These are phyloP conservation scores for Trachelus iudaicus DNA, from an alignment of 2,888 invertebrate species.

Conservation along the genomic window DNA sequence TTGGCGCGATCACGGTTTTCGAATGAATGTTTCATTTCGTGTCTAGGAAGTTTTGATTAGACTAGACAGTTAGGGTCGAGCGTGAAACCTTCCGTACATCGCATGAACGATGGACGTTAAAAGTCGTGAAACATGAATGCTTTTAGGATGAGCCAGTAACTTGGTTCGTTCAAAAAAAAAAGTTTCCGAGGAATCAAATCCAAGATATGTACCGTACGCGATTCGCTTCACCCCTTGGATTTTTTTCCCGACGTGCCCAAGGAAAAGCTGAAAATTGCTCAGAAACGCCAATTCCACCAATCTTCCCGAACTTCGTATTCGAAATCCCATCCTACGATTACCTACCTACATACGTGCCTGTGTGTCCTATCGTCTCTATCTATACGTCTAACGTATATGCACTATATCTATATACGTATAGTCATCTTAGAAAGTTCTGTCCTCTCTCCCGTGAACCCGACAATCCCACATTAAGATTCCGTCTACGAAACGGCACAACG, in stretches of 20 bases:
- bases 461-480: neutral
- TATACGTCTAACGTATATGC: neutral
- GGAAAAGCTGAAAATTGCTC: neutral
- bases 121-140: constrained; percentile 3
- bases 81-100: constrained; percentile 18
- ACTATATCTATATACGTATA: neutral
- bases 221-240: neutral
- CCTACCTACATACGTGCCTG: neutral
- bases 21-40: constrained; percentile 42
- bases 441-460: neutral
- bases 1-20: constrained; percentile 31
- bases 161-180: neutral
- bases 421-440: neutral
- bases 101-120: constrained; percentile 40
- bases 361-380: neutral
- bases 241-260: neutral
- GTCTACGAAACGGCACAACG: neutral
- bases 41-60: constrained; percentile 55
- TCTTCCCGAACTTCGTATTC: too few relatives aligned
- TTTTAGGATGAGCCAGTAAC: neutral
- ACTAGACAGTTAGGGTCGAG: constrained; percentile 25
- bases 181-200: neutral
- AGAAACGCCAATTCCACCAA: neutral
- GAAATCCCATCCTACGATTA: neutral
- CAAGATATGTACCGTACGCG: neutral